Evolutionary conservation across 2,888 invertebrate species (phyloP).

Genomic region (Ectemnius lituratus): DNA sequence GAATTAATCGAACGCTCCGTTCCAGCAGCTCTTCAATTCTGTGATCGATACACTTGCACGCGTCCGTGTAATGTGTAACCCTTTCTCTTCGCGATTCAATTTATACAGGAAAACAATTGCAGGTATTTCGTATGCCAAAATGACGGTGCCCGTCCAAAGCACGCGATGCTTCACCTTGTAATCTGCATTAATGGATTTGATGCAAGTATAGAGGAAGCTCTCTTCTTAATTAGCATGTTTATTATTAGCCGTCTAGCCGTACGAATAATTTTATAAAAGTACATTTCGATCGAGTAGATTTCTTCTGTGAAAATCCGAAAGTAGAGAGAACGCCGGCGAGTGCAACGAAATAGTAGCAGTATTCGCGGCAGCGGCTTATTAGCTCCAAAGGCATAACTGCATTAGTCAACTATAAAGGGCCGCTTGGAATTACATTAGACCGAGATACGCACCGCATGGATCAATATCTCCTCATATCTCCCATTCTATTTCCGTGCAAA

Average conservation of each 20-base stretch:
- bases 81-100: slow-evolving; percentile 18
- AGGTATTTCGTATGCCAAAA: background rate
- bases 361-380: background rate
- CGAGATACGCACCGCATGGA: slow-evolving; percentile 12
- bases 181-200: background rate
- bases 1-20: slow-evolving; percentile 49
- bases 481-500: slow-evolving; percentile 38
- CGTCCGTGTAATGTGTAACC: background rate
- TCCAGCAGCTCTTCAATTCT: slow-evolving; percentile 31
- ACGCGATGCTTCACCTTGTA: background rate
- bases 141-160: background rate
- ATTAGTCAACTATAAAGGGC: background rate
- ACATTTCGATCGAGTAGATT: no score
- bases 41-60: slow-evolving; percentile 30
- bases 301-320: no score
- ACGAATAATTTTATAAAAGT: no score
- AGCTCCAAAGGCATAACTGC: background rate
- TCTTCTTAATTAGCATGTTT: no score
- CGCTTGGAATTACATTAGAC: background rate
- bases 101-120: slow-evolving; percentile 17
- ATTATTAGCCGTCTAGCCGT: no score
- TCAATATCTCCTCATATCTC: slow-evolving; percentile 21
- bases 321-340: background rate
- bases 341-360: background rate
- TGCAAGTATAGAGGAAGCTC: no score